Conservation (phyloP, 2,113 vertebrate genomes). For the Thymallus thymallus region DNA sequence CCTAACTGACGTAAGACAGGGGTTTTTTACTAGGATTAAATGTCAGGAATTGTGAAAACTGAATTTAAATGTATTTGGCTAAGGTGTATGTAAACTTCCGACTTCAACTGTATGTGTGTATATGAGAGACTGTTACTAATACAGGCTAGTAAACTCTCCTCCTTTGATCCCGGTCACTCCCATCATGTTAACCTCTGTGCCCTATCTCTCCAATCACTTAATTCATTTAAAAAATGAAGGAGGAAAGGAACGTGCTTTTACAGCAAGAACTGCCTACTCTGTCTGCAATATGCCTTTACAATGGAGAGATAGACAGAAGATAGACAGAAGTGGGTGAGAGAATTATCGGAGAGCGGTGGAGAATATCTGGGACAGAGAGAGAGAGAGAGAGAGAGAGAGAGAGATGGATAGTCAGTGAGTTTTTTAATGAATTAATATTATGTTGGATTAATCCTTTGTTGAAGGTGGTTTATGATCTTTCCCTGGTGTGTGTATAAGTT, state of each 20-base stretch:
- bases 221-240: slow-evolving; percentile 12
- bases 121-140: slow-evolving; percentile 21
- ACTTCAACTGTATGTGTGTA: not conserved
- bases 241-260: not conserved
- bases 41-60: too few relatives aligned
- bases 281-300: not conserved
- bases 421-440: too few relatives aligned
- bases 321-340: not conserved
- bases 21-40: too few relatives aligned
- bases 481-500: not conserved
- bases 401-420: not conserved
- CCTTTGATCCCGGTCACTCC: slow-evolving; percentile 9
- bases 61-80: too few relatives aligned
- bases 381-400: too few relatives aligned
- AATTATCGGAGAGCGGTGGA: not conserved
- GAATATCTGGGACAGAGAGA: too few relatives aligned
- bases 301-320: not conserved
- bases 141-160: slow-evolving; percentile 17
- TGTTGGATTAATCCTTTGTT: too few relatives aligned
- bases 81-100: too few relatives aligned
- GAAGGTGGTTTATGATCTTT: not conserved
- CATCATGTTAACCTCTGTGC: slow-evolving; percentile 13
- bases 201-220: slow-evolving; percentile 20
- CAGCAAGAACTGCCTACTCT: not conserved
- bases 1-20: too few relatives aligned